A percentile compares a stretch with the other conserved stretches of the same genome.
Evolutionary conservation across 2,888 invertebrate genomes (phyloP).

Genomic region (Hirtodrosophila trivittata): DNA sequence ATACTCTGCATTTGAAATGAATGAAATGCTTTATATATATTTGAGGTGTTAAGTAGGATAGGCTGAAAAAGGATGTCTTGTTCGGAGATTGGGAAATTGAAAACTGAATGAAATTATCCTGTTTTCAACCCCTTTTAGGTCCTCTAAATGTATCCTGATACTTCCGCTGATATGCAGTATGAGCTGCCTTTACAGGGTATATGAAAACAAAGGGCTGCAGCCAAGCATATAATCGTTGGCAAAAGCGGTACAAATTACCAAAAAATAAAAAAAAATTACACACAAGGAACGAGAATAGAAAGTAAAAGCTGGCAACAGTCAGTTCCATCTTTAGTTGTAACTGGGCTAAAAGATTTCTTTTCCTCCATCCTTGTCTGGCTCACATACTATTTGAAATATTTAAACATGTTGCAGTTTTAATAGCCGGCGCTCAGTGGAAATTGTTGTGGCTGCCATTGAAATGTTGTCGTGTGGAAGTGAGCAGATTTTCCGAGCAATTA

Average conservation of each 20-base stretch:
- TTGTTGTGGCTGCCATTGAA: constrained; percentile 67
- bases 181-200: background rate
- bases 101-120: too few relatives aligned
- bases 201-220: constrained; percentile 10
- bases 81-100: too few relatives aligned
- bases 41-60: too few relatives aligned
- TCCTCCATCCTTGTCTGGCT: constrained; percentile 1
- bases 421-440: constrained; percentile 44
- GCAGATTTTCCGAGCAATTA: constrained; percentile 75
- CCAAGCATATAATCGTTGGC: constrained; percentile 42
- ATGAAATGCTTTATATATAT: too few relatives aligned
- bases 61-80: too few relatives aligned
- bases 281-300: background rate
- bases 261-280: constrained; percentile 5
- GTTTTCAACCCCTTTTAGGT: too few relatives aligned
- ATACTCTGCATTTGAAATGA: constrained; percentile 7
- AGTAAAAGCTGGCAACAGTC: constrained; percentile 30
- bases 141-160: too few relatives aligned
- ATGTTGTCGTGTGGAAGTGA: constrained; percentile 66
- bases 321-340: constrained; percentile 41
- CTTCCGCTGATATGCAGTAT: too few relatives aligned
- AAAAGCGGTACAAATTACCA: constrained; percentile 27
- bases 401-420: constrained; percentile 55
- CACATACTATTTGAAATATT: constrained; percentile 18
- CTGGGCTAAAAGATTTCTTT: constrained; percentile 40